These are phyloP conservation scores for Pachydiplax longipennis DNA, from an alignment of 2,888 invertebrate species.

Conservation along the genomic window DNA sequence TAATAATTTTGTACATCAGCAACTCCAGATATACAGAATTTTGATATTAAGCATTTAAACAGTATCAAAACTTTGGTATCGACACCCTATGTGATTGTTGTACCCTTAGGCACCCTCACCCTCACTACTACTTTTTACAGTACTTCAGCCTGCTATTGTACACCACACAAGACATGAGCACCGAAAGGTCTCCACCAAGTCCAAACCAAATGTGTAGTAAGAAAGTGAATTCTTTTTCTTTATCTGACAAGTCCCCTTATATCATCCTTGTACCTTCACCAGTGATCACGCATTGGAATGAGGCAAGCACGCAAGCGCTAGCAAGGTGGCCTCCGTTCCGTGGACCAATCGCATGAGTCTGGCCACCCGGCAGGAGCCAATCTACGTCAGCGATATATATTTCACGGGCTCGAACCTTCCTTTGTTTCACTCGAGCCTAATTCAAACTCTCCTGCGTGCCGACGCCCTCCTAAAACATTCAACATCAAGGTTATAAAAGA, in stretches of 20 bases:
- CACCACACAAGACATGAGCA: too few relatives aligned
- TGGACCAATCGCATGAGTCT: background rate
- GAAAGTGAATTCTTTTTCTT: background rate
- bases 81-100: too few relatives aligned
- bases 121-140: too few relatives aligned
- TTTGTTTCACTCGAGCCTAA: conserved; percentile 34
- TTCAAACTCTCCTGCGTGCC: background rate
- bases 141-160: too few relatives aligned
- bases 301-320: conserved; percentile 8
- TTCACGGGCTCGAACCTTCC: conserved; percentile 20
- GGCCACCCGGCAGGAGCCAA: conserved; percentile 28
- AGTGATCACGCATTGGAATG: conserved; percentile 28
- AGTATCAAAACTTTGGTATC: too few relatives aligned
- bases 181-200: too few relatives aligned
- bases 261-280: background rate
- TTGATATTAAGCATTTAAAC: too few relatives aligned
- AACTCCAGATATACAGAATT: too few relatives aligned
- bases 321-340: background rate
- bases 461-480: background rate
- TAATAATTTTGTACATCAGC: too few relatives aligned
- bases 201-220: too few relatives aligned
- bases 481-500: background rate
- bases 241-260: background rate
- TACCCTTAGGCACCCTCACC: too few relatives aligned
- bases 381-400: conserved; percentile 26